Conservation (phyloP, 2,797 vertebrate species). For the Gobionotothen gibberifrons region DNA sequence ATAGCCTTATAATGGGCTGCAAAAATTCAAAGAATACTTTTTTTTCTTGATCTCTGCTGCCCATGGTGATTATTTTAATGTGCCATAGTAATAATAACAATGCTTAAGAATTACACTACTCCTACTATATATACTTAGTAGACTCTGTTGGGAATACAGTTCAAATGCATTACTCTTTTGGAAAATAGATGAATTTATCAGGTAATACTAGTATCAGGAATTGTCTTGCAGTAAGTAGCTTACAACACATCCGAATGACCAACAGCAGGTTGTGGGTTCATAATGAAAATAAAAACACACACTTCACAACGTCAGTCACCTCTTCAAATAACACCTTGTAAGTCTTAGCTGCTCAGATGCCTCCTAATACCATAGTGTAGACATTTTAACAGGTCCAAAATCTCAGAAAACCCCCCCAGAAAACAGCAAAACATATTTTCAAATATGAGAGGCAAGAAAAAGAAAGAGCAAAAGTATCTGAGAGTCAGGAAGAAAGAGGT, state of each 20-base stretch:
- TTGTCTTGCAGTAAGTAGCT: neutral
- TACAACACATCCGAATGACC: neutral
- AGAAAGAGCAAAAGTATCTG: neutral
- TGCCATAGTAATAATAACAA: neutral
- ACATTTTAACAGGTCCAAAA: neutral
- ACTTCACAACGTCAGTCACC: neutral
- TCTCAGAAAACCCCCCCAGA: neutral
- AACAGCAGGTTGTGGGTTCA: neutral
- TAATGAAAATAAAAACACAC: neutral
- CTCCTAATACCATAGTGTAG: neutral
- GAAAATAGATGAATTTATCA: neutral
- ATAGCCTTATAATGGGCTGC: no score
- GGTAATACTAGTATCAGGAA: neutral
- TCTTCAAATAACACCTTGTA: neutral
- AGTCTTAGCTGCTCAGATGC: neutral
- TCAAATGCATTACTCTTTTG: neutral
- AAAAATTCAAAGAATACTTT: no score
- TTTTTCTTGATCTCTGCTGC: neutral
- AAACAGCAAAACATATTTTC: neutral
- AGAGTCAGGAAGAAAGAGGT: conserved; percentile 25
- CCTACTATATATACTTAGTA: neutral
- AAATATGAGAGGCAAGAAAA: neutral
- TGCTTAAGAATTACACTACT: neutral
- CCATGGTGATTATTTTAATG: neutral
- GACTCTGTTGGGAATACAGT: neutral